phyloP scores from a whole-genome alignment of 2,797 vertebrate species.

The Tinamus major region DNA sequence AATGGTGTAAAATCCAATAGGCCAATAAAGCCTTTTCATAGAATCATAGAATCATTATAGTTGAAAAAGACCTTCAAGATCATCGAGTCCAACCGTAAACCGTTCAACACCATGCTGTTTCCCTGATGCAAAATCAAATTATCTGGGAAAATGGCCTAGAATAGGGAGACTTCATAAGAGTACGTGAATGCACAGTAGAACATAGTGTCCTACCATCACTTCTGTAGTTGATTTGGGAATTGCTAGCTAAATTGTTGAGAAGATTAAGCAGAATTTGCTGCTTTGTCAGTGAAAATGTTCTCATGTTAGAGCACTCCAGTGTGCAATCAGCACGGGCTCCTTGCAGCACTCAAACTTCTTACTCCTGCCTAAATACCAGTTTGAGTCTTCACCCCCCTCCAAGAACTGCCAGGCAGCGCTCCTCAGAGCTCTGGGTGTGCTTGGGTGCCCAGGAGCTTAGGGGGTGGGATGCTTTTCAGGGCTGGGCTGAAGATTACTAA shows the following conservation, averaged over 20 bases:
- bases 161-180: neutral
- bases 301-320: neutral
- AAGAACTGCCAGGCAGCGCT: neutral
- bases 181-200: neutral
- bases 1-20: neutral
- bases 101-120: neutral
- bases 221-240: neutral
- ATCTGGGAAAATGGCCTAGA: neutral
- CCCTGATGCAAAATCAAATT: neutral
- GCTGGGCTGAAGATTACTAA: neutral
- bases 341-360: neutral
- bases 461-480: neutral
- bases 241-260: neutral
- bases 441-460: neutral
- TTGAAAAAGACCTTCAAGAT: too few relatives aligned
- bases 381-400: rapidly evolving
- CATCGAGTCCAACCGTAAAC: too few relatives aligned
- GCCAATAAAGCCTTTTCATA: neutral
- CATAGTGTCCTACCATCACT: neutral
- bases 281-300: neutral
- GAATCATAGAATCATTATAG: too few relatives aligned
- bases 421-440: rapidly evolving
- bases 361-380: neutral
- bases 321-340: neutral
- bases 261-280: neutral